Conservation (phyloP, 1,140 invertebrate genomes). For the Orchestia grillus region DNA sequence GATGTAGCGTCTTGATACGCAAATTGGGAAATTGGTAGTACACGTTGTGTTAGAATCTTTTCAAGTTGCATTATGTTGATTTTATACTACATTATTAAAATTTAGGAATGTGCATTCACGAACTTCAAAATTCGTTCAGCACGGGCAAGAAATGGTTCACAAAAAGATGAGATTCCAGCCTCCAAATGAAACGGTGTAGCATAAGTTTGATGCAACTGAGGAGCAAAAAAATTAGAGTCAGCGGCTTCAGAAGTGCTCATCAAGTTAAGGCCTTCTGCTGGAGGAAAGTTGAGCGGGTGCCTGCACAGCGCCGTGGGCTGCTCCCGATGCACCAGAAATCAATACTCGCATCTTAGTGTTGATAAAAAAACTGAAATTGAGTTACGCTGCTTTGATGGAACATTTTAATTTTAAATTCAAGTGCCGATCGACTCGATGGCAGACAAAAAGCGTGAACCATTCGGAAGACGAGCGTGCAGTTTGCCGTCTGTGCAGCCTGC, state of each 20-base stretch:
- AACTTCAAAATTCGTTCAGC: not conserved
- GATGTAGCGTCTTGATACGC: not conserved
- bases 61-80: not conserved
- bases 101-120: not conserved
- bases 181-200: not conserved
- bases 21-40: not conserved
- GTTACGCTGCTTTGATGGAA: conserved; percentile 48
- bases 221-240: not conserved
- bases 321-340: conserved; percentile 24
- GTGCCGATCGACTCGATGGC: conserved; percentile 33
- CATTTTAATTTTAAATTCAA: conserved; percentile 49
- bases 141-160: not conserved
- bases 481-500: not conserved
- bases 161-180: not conserved
- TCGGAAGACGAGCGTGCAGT: not conserved
- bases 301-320: not conserved
- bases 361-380: conserved; percentile 44
- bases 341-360: conserved; percentile 49
- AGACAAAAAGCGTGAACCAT: not conserved
- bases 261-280: not conserved
- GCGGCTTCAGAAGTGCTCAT: not conserved
- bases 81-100: not conserved
- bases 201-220: not conserved
- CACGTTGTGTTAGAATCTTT: not conserved
- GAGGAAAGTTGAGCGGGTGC: not conserved